These are phyloP conservation scores for Eucriotettix oculatus DNA, from an alignment of 2,888 invertebrate species.

Conservation along the genomic window DNA sequence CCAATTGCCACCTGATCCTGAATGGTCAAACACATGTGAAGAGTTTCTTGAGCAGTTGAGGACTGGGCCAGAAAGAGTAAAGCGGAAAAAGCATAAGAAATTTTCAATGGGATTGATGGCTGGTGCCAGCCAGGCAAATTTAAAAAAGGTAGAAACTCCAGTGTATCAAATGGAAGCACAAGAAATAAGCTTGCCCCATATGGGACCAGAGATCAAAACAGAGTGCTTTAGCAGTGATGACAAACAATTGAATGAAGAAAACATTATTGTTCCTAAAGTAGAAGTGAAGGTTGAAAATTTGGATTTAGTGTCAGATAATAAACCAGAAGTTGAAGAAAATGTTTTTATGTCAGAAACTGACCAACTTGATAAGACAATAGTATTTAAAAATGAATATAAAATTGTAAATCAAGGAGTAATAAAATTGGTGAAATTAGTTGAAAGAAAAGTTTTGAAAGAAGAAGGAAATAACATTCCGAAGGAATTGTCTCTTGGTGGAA, in stretches of 20 bases:
- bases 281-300: no score
- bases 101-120: neutral
- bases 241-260: neutral
- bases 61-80: slow-evolving; percentile 23
- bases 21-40: slow-evolving; percentile 58
- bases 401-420: neutral
- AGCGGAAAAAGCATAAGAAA: neutral
- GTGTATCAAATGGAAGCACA: neutral
- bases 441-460: neutral
- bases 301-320: neutral
- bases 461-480: neutral
- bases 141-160: neutral
- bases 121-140: neutral
- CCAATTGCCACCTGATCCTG: slow-evolving; percentile 19
- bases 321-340: neutral
- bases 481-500: neutral
- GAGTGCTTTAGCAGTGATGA: neutral
- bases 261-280: neutral
- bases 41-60: slow-evolving; percentile 61
- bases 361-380: neutral
- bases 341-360: no score
- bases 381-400: neutral
- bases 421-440: neutral
- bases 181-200: neutral
- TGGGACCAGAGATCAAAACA: neutral